A percentile compares a stretch with the other conserved stretches of the same genome.
Conservation (phyloP, 2,888 invertebrate genomes). For the Pyrrhosoma nymphula region DNA sequence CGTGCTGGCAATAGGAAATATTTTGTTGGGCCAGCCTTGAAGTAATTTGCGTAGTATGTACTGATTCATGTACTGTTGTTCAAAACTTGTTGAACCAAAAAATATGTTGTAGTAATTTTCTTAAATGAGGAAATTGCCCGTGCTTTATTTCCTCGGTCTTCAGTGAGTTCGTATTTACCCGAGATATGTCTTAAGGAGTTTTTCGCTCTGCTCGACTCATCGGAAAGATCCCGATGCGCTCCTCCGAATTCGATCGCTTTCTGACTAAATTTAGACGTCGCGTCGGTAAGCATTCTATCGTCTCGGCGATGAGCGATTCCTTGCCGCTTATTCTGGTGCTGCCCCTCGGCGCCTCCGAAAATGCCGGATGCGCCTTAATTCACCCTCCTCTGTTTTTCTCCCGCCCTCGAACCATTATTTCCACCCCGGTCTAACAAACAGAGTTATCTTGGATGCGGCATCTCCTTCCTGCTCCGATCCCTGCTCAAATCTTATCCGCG, state of each 20-base stretch:
- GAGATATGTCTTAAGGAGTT: too few species aligned
- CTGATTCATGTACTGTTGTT: too few species aligned
- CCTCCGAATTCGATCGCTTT: background rate
- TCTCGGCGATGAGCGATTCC: constrained; percentile 22
- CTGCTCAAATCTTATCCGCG: too few species aligned
- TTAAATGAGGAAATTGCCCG: too few species aligned
- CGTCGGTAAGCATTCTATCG: background rate
- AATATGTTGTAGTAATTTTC: too few species aligned
- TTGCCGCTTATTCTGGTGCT: constrained; percentile 26
- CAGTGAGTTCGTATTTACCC: too few species aligned
- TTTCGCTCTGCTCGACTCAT: background rate
- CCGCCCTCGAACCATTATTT: background rate
- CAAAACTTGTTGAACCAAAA: too few species aligned
- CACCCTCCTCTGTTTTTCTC: background rate
- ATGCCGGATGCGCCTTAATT: background rate
- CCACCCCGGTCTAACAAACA: background rate
- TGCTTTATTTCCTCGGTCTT: too few species aligned
- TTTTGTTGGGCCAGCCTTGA: too few species aligned
- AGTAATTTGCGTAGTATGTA: too few species aligned
- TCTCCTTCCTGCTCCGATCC: background rate
- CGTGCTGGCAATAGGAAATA: too few species aligned
- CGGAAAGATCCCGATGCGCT: background rate
- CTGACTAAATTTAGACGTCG: background rate
- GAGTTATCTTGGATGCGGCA: background rate
- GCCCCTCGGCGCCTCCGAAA: background rate